phyloP scores from a whole-genome alignment of 53 echinoderm and acorn worm species.

The Stichopus horrens region DNA sequence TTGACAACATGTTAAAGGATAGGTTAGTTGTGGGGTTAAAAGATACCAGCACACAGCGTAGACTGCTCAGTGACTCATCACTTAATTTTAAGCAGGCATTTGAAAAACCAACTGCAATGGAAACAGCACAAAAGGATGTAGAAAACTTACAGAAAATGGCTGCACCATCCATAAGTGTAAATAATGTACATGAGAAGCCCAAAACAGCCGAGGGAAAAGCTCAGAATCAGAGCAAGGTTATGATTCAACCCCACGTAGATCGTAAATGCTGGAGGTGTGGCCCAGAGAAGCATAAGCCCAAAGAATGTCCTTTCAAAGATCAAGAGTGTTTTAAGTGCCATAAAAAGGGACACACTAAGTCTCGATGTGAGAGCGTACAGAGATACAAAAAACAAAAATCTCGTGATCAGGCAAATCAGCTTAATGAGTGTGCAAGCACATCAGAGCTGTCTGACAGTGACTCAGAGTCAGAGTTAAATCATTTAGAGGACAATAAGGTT shows the following conservation, averaged over 20 bases:
- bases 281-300: no score
- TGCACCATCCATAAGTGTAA: neutral
- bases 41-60: conserved; percentile 44
- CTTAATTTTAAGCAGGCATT: conserved; percentile 48
- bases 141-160: conserved; percentile 32
- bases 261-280: no score
- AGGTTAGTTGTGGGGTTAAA: conserved; percentile 42
- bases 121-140: conserved; percentile 53
- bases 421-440: neutral
- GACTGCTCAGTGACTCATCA: conserved; percentile 45
- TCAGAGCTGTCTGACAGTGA: neutral
- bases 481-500: neutral
- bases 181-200: neutral
- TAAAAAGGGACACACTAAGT: conserved; percentile 6
- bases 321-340: neutral
- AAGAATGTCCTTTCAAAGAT: neutral
- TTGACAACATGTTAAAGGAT: conserved; percentile 53
- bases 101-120: conserved; percentile 53
- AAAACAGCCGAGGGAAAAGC: neutral
- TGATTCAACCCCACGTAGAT: no score
- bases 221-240: neutral
- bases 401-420: neutral
- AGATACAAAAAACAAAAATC: neutral
- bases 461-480: neutral
- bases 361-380: neutral